phyloP scores from a whole-genome alignment of 2,113 vertebrate genomes.

The Oenanthe melanoleuca region DNA sequence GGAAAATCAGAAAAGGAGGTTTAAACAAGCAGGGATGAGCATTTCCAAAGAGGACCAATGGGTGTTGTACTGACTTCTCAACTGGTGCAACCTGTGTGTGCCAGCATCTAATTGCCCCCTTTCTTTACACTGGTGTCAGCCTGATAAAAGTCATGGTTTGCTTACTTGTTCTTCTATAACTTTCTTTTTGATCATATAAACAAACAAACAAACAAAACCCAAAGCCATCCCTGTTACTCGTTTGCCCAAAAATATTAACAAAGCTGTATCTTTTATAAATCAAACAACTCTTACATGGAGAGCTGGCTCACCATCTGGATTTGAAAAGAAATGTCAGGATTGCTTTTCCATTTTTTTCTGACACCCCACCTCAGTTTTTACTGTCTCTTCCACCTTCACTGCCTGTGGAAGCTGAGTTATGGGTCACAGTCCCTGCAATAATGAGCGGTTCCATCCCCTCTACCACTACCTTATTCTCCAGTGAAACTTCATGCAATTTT shows the following conservation, averaged over 20 bases:
- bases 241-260: background rate
- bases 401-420: background rate
- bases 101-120: background rate
- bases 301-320: background rate
- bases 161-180: background rate
- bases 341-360: background rate
- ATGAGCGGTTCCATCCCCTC: background rate
- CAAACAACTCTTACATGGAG: background rate
- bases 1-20: background rate
- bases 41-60: background rate
- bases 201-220: background rate
- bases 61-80: background rate
- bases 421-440: fast-evolving
- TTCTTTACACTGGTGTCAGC: background rate
- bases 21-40: background rate
- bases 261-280: background rate
- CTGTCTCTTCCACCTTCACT: background rate
- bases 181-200: background rate
- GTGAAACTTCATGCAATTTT: background rate
- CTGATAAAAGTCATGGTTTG: background rate
- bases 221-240: background rate
- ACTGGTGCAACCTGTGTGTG: background rate
- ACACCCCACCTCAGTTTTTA: background rate
- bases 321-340: background rate
- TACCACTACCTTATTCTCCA: background rate